Base-by-base conservation (phyloP, 2,888 invertebrate species). In the Quadroppia sp. region DNA sequence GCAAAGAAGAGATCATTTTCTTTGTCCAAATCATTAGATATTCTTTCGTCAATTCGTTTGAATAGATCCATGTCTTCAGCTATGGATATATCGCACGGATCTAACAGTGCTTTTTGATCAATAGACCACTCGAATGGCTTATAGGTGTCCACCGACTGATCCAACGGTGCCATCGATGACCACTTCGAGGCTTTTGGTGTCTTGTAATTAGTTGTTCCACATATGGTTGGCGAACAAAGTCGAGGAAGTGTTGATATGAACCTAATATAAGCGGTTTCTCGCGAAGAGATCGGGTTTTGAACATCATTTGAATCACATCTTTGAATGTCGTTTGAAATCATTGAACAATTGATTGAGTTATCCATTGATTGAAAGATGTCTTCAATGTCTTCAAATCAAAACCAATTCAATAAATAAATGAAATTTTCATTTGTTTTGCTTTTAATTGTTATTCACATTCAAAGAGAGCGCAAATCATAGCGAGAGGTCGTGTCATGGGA, bases 41-140 rank as follows among this genome's bases (percentile, higher is more conserved):
- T 25, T n/a, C 42, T 48, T 71, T 70, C 71, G n/a, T 70, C 70
- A n/a, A 56, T 40, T 2, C 36, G 6, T 64, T 36, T 11, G 20
- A 28, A 70, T n/a, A 40, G 25, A 36, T 48, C 48, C 17, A 67
- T 50, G 28, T 64, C 30, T n/a, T 50, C 73, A 50, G 30, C 50
- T 7, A 28, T 42, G 2, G 74, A 71, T n/a, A 74, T 28, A 59
- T 74, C 74, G 61, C 71, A 56, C 40, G 74, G 74, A 71, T 74
- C 70, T 20, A 74, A 56, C 15, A 71, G 28, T n/a, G 74, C 74
- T 11, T 70, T 56, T 23, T 74, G 74, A n/a, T 74, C 74, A 20
- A 74, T 74, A 32, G 74, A 74, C 74, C 74, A 74, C 30, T 74
- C 53, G 28, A 74, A 74, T 17, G 48, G 45, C 15, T 23, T 1